These are phyloP conservation scores for Phylloscopus trochiloides DNA, from an alignment of 2,113 vertebrate species.

Conservation along the genomic window DNA sequence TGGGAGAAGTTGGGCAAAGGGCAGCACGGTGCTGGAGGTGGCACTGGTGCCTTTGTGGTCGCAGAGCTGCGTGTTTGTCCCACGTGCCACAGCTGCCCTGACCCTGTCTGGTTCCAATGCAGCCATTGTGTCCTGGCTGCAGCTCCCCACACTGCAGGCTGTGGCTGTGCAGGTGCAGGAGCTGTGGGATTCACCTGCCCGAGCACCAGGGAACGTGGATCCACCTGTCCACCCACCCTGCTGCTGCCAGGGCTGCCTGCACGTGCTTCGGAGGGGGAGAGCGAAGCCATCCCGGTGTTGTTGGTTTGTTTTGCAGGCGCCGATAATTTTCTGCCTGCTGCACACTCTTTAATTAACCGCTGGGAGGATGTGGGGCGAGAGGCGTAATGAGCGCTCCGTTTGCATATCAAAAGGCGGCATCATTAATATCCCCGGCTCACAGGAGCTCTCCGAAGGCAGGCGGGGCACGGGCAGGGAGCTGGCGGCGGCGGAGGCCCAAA, in stretches of 20 bases:
- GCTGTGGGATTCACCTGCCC: not conserved
- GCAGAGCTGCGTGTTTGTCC: fast-evolving
- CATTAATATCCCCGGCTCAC: constrained; percentile 21
- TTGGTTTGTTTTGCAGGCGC: constrained; percentile 44
- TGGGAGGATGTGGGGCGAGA: constrained; percentile 55
- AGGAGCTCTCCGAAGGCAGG: not conserved
- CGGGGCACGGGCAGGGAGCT: not conserved
- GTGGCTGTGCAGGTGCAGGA: fast-evolving
- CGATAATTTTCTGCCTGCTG: constrained; percentile 56
- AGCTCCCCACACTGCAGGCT: fast-evolving
- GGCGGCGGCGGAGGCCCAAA: fast-evolving
- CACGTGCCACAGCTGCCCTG: not conserved
- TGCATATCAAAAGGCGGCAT: constrained; percentile 71
- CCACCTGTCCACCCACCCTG: not conserved
- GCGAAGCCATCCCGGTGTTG: not conserved
- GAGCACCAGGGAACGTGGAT: fast-evolving
- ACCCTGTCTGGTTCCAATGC: fast-evolving
- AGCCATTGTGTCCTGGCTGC: fast-evolving
- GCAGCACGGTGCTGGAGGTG: not conserved
- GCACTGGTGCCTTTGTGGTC: not conserved
- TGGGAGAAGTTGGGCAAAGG: not conserved
- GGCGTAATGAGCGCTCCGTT: constrained; percentile 44
- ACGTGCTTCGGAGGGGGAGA: not conserved
- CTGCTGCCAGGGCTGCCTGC: not conserved
- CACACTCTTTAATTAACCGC: constrained; percentile 68